phyloP scores from a whole-genome alignment of 2,888 invertebrate genomes.

The Drosophila algonquin region DNA sequence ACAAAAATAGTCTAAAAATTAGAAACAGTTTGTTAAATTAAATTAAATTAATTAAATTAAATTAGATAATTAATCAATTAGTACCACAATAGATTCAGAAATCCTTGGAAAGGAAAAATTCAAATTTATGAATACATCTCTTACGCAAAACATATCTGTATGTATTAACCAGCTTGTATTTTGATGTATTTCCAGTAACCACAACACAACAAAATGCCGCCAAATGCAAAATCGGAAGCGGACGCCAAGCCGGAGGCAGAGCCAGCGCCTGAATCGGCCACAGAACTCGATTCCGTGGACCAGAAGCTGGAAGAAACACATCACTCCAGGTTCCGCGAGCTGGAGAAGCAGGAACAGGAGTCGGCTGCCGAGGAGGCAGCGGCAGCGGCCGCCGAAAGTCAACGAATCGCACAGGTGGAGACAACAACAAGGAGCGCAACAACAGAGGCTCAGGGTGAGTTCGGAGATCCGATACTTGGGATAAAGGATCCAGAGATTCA shows the following conservation, averaged over 20 bases:
- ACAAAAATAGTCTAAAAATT: neutral
- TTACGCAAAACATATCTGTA: too few species aligned
- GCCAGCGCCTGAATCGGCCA: conserved; percentile 68
- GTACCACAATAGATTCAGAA: neutral
- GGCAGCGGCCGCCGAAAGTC: conserved; percentile 67
- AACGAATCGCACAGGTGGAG: conserved; percentile 77
- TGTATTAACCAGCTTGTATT: neutral
- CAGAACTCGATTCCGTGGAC: conserved; percentile 71
- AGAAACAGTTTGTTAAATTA: too few species aligned
- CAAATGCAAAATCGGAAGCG: conserved; percentile 78
- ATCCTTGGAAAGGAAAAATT: too few species aligned
- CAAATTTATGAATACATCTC: too few species aligned
- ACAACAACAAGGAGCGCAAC: conserved; percentile 77
- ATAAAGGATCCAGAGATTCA: neutral
- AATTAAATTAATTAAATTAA: too few species aligned
- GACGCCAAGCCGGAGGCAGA: conserved; percentile 70
- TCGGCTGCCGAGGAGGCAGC: conserved; percentile 39
- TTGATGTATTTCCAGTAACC: conserved; percentile 36
- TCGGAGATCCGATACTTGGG: neutral
- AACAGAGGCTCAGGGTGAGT: conserved; percentile 78
- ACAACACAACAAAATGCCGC: conserved; percentile 81
- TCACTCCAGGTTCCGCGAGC: conserved; percentile 75
- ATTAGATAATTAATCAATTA: neutral
- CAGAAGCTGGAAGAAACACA: conserved; percentile 80
- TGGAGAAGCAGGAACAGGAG: conserved; percentile 62